Conservation (phyloP, 92 coral and sea anemone genomes). For the Hydrozoanthus gracilis region DNA sequence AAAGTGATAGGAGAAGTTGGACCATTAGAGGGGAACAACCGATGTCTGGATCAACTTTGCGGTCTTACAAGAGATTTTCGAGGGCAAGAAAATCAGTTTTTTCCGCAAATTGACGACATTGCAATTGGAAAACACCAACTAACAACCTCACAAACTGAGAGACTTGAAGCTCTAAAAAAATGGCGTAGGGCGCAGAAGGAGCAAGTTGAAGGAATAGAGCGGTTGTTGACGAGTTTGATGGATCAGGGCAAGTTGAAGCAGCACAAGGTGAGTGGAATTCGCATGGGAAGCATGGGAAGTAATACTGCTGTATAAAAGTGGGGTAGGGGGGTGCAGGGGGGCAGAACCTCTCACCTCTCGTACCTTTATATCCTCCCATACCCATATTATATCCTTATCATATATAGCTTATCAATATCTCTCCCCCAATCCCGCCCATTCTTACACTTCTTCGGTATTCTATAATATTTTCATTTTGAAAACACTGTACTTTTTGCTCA, state of each 20-base stretch:
- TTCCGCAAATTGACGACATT: conserved; percentile 65
- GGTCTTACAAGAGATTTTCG: conserved; percentile 74
- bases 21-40: conserved; percentile 71
- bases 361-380: neutral
- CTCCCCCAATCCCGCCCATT: too few species aligned
- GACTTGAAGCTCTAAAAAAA: conserved; percentile 57
- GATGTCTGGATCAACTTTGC: conserved; percentile 70
- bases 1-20: conserved; percentile 87
- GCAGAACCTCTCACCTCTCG: neutral
- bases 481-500: too few species aligned
- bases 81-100: conserved; percentile 67
- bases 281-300: neutral
- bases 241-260: conserved; percentile 59
- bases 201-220: conserved; percentile 83
- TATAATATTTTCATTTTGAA: too few species aligned
- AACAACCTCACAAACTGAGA: conserved; percentile 47
- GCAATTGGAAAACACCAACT: conserved; percentile 41
- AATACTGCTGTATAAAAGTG: too few species aligned
- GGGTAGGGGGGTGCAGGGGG: neutral
- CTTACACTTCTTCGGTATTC: too few species aligned
- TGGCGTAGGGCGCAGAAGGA: conserved; percentile 73
- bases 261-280: neutral
- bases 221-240: conserved; percentile 70
- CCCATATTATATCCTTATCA: too few species aligned
- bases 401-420: too few species aligned